Base-by-base conservation (phyloP, 2,113 vertebrate genomes). In the Chloebia gouldiae region DNA sequence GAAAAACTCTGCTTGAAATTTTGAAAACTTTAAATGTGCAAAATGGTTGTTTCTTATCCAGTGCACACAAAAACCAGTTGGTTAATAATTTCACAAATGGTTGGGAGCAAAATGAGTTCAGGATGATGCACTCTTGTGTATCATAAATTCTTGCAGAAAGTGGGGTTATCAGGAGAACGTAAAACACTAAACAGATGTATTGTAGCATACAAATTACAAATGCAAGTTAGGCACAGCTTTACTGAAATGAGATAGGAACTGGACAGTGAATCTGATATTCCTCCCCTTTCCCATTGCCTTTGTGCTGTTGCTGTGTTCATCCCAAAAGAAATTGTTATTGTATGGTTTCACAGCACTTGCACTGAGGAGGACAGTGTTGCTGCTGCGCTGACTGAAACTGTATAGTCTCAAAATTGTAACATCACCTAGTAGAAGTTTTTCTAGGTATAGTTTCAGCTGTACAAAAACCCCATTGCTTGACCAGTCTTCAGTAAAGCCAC, bases 1-100 rank as follows among this genome's bases (percentile, higher is more conserved):
- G 85, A 89, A 75, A 63, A 37, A 39, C 7, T 66, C 33, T 66
- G 40, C 68, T 37, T 61, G 27, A 89, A 76, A 59, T 90, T 93
- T 90, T 90, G 68, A 54, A 77, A 94, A 90, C 85, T 90, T 89
- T 22, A 47, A 65, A 72, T 83, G 54, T 86, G 40, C 40, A 69
- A 73, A 89, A 35, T 81, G 56, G 42, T 77, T 89, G 39, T 75
- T 91, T 91, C 57, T 85, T 81, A 64, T 15, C 49, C 87, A 93
- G 19, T 77, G 71, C 54, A 73, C 63, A 63, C 37, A 9, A 88
- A 86, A 92, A 92, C 11, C 73, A 81, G 73, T 95, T 96, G 91
- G 72, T 76, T 92, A 88, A 83, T 93, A 86, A 89, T 89, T 69
- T 87, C 73, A 81, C 69, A 87, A 84, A 56, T 81, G 81, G 31